Base-by-base conservation (phyloP, 2,888 invertebrate genomes). In the Mythimna vitellina region DNA sequence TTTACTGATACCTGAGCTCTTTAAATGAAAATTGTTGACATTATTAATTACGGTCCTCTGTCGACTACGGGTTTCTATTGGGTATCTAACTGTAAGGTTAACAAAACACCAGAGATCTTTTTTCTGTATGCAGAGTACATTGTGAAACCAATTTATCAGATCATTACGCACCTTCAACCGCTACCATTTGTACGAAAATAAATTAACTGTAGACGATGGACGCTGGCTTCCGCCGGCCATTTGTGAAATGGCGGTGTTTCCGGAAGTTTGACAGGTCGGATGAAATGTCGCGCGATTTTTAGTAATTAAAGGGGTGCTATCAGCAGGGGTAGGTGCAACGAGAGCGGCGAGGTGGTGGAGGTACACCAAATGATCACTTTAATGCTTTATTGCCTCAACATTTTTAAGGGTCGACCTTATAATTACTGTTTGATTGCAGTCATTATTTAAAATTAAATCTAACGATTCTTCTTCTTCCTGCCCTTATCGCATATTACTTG, bases 261-360 rank as follows among this genome's bases (percentile, higher is more conserved):
- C 90, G 89, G 88, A 93, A 95, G 90, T 95, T 95, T 94, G 95
- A 94, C 95, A 94, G 94, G 89, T 89, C 90, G 89, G 92, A 94
- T 93, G 94, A 94, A 95, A 94, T 95, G 95, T 94, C 94, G 93
- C 92, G 89, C 92, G 92, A 95, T 95, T 95, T 95, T 95, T 95
- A 93, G 92, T 94, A 94, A 95, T 95, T 93, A 94, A 93, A 92
- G 90, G 90, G 90, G 86, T 88, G 79, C 78, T 80, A 70, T 81
- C 65, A 64, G 65, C 76, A 82, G 77, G 81, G 83, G 84, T 65
- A 78, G 76, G 66, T 76, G 67, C 54, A 56, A 1, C n/a, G 49
- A 49, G 49, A 49, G 75, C 10, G 22, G 69, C 32, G 71, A 64
- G 64, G 66, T 65, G 61, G 22, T 14, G 68, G 74, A 66, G 72